Evolutionary conservation across 2,888 invertebrate genomes (phyloP).

Genomic region (Mythimna ferrago): DNA sequence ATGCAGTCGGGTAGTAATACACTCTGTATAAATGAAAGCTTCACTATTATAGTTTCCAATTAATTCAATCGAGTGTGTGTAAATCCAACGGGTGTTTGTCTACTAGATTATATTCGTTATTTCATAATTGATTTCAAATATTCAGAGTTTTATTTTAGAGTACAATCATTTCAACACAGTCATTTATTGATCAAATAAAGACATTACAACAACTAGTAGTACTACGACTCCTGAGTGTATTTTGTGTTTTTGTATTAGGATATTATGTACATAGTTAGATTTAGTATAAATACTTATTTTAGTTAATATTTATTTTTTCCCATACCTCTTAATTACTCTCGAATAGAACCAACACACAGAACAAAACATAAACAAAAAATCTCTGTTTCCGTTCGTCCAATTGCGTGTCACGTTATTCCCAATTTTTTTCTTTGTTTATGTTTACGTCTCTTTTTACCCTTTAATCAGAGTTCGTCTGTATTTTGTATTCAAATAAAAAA

Average conservation of each 20-base stretch:
- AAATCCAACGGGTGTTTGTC: constrained; percentile 43
- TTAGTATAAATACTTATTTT: too few relatives aligned
- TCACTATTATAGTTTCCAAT: constrained; percentile 7
- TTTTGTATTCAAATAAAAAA: constrained; percentile 66
- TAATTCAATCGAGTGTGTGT: neutral
- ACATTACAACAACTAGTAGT: neutral
- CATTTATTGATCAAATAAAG: constrained; percentile 25
- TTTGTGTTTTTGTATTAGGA: too few relatives aligned
- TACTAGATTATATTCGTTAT: constrained; percentile 46
- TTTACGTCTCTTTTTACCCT: constrained; percentile 60
- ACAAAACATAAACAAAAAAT: constrained; percentile 12
- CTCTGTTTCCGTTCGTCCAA: constrained; percentile 48
- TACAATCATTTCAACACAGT: constrained; percentile 28
- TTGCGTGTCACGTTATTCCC: constrained; percentile 56
- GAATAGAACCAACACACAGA: constrained; percentile 3
- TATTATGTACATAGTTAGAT: too few relatives aligned
- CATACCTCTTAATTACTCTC: constrained; percentile 21
- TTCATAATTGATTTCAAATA: constrained; percentile 53
- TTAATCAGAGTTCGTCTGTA: constrained; percentile 66
- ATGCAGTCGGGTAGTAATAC: neutral
- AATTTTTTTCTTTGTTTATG: constrained; percentile 53
- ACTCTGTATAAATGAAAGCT: neutral
- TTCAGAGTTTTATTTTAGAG: constrained; percentile 29
- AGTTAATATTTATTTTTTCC: too few relatives aligned
- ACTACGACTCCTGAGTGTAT: too few relatives aligned